Conservation (phyloP, 2,113 vertebrate genomes). For the Steatornis caripensis region DNA sequence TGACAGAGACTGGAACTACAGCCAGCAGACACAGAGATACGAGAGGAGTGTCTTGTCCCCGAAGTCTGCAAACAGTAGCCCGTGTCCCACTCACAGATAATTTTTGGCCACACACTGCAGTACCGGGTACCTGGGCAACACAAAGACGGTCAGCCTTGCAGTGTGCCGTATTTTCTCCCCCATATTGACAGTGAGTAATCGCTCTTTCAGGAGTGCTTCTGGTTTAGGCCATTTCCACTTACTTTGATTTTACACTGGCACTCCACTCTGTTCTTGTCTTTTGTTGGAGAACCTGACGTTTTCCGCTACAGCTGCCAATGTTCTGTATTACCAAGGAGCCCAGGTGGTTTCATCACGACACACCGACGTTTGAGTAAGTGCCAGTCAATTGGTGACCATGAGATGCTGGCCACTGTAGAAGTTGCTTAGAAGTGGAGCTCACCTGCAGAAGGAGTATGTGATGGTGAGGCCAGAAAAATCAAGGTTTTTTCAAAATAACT, state of each 20-base stretch:
- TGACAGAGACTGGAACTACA: not conserved
- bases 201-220: not conserved
- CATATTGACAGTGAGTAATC: not conserved
- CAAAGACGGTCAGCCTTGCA: not conserved
- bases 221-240: not conserved
- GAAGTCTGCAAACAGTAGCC: not conserved
- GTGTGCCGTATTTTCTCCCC: not conserved
- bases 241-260: not conserved
- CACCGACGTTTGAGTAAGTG: not conserved
- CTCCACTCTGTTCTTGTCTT: not conserved
- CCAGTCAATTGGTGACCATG: not conserved
- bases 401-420: not conserved
- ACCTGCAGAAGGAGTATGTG: not conserved
- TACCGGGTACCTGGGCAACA: not conserved
- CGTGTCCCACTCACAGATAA: not conserved
- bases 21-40: not conserved
- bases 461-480: not conserved
- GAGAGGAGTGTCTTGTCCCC: not conserved
- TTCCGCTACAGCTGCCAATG: not conserved
- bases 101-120: not conserved
- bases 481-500: not conserved
- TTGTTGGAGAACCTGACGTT: not conserved
- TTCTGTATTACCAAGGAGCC: not conserved
- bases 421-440: not conserved
- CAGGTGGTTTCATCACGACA: not conserved